Conservation (phyloP, 1,140 invertebrate genomes). For the Drosophila lini region DNA sequence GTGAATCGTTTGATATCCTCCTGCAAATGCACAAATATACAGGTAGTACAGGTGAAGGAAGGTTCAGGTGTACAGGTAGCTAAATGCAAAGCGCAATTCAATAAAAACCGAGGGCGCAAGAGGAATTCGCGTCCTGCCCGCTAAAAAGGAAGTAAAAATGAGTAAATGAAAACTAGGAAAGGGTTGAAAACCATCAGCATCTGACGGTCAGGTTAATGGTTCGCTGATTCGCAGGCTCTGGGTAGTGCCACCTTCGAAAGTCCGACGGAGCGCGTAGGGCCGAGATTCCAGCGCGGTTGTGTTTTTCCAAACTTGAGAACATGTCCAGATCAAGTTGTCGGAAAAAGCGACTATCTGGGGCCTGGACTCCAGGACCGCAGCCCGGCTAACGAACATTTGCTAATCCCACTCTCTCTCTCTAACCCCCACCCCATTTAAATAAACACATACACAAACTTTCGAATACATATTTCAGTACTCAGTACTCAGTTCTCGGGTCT, state of each 20-base stretch:
- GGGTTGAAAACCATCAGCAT: conserved; percentile 43
- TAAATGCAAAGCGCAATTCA: conserved; percentile 46
- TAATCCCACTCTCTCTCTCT: conserved; percentile 21
- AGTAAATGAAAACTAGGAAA: conserved; percentile 3
- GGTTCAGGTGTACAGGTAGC: conserved; percentile 10
- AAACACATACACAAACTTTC: conserved; percentile 37
- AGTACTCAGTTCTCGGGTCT: conserved; percentile 2
- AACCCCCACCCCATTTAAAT: conserved; percentile 19
- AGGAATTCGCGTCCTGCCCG: conserved; percentile 24
- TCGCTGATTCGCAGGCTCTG: conserved; percentile 49
- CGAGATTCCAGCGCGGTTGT: conserved; percentile 39
- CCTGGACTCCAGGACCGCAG: conserved; percentile 51
- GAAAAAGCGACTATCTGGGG: conserved; percentile 68
- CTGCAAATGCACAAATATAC: conserved; percentile 11
- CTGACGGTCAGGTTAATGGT: conserved; percentile 70
- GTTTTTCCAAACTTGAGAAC: conserved; percentile 69
- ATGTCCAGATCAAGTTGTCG: conserved; percentile 77
- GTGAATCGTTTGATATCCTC: conserved; percentile 18
- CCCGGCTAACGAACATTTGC: conserved; percentile 51
- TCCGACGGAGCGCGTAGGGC: conserved; percentile 3
- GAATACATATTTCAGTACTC: conserved; percentile 43
- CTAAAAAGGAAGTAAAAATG: conserved; percentile 16
- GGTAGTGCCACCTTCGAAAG: conserved; percentile 12
- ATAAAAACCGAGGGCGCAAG: conserved; percentile 37
- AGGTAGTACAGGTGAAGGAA: background rate